Evolutionary conservation across 2,888 invertebrate species (phyloP), one percentile per base, ranked within the genome.

Genomic region (Rhopalosiphum nymphaeae): DNA sequence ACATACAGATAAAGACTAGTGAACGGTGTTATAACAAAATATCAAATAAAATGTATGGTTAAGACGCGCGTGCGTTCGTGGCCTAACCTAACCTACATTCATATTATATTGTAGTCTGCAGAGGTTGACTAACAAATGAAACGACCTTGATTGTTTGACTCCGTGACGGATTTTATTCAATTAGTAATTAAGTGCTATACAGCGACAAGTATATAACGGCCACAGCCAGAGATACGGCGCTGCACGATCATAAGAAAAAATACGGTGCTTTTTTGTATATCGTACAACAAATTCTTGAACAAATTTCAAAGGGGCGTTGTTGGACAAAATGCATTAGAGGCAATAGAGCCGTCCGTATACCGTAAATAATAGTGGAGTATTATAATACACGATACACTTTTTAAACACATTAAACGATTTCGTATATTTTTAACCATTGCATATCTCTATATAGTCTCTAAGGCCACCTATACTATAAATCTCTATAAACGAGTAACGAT

Each of bases 91-190:
- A 94, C 94, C 94, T 94, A 94, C 85, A 94, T 94, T 94, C 86
- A 42, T 67, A 61, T 56, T 36, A 53, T 84, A 67, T 56, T 67
- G 42, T 67, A 57, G 5, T 88, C 53, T 57, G 44, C 46, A 11
- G 44, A 87, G 44, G 91, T 94, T 94, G 86, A 87, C 94, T 56
- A 91, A 94, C 85, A 53, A 86, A 94, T 85, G n/a, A 93, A 87
- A 94, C 94, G 94, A 87, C 94, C 94, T 94, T 94, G 94, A 94
- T 94, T 67, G 94, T 93, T 89, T 93, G 90, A 93, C 89, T 93
- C 89, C 93, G 89, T 93, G 93, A 91, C 86, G 94, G 91, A 94
- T 91, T 86, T 91, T 91, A 91, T 94, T 86, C 90, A 90, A 94
- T 94, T 90, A 87, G 78, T 78, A 78, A 78, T 78, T 78, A 42